phyloP scores from a whole-genome alignment of 2,797 vertebrate genomes.

The Kryptopterus vitreolus region DNA sequence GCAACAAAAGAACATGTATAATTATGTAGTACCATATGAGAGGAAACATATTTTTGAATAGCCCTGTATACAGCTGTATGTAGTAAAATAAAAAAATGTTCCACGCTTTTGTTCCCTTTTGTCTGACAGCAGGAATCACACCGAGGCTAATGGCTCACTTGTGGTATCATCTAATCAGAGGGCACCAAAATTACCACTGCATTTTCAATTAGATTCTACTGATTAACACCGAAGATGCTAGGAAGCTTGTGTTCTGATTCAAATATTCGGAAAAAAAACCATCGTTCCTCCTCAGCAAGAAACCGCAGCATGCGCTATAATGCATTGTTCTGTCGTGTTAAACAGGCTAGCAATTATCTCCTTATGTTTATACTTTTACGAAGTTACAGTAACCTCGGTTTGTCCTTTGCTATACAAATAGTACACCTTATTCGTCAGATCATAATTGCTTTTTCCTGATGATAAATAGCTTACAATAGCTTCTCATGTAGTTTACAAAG shows the following conservation, averaged over 20 bases:
- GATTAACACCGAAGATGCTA: background rate
- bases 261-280: background rate
- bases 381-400: background rate
- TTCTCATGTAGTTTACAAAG: background rate
- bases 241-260: background rate
- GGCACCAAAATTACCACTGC: background rate
- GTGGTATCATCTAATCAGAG: background rate
- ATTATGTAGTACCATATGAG: too few relatives aligned
- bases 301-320: background rate
- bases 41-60: too few relatives aligned
- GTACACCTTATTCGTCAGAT: background rate
- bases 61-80: background rate
- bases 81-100: background rate
- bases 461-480: background rate
- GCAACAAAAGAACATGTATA: too few relatives aligned
- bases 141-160: background rate
- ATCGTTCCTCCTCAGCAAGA: background rate
- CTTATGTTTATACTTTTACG: background rate
- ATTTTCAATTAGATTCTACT: constrained; percentile 1
- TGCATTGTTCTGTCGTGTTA: background rate
- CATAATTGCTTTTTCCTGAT: background rate
- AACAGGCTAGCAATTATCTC: background rate
- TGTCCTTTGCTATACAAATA: background rate
- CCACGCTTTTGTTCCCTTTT: too few relatives aligned
- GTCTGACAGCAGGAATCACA: background rate